Conservation (phyloP, 64 coral and sea anemone genomes). For the Acropora yongei region DNA sequence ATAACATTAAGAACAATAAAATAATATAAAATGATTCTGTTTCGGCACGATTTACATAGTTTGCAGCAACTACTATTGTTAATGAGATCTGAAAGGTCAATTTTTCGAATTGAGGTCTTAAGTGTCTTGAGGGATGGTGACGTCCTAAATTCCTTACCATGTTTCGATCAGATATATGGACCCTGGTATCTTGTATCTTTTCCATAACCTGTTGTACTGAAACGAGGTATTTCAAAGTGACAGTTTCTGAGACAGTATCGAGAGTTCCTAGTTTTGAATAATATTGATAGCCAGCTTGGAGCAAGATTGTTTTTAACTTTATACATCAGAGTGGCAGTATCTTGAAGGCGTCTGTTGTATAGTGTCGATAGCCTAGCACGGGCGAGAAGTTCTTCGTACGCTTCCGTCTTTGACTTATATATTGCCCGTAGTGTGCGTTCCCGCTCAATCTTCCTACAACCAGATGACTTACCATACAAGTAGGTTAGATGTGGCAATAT, state of each 20-base stretch:
- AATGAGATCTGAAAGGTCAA: not conserved
- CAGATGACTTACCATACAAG: not conserved
- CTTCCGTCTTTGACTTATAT: constrained; percentile 36
- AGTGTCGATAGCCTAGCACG: constrained; percentile 19
- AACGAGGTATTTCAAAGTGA: constrained; percentile 32
- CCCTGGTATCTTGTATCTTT: constrained; percentile 20
- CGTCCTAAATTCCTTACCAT: not conserved
- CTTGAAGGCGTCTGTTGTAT: constrained; percentile 11
- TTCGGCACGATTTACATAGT: not conserved
- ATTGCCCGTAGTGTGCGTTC: constrained; percentile 49
- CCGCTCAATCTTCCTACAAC: not conserved
- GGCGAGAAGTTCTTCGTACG: constrained; percentile 14
- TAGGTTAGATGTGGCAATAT: constrained; percentile 49
- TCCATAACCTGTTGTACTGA: constrained; percentile 5
- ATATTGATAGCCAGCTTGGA: not conserved
- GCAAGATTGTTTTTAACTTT: constrained; percentile 41
- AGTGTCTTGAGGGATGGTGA: not conserved
- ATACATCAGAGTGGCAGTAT: constrained; percentile 48
- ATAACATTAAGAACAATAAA: too few species aligned
- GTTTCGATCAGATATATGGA: constrained; percentile 12
- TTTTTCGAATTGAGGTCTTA: not conserved
- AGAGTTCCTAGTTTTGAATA: not conserved
- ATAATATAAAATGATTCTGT: not conserved
- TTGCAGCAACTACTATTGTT: constrained; percentile 13
- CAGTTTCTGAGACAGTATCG: constrained; percentile 16